Conservation (phyloP, 2,113 vertebrate species). For the Odocoileus virginianus region DNA sequence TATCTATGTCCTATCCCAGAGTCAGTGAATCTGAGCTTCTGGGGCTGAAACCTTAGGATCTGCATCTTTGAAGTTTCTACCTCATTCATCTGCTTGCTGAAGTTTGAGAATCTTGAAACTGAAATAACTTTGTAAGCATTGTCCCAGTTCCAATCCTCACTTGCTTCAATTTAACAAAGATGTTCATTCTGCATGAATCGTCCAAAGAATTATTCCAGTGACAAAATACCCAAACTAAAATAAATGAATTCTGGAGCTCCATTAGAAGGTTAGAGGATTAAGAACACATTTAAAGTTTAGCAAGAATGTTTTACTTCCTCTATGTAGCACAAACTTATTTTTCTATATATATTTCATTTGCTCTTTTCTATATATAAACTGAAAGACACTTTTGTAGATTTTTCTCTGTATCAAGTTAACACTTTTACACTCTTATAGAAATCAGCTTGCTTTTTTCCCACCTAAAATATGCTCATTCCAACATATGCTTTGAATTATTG, state of each 20-base stretch:
- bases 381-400: not conserved
- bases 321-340: not conserved
- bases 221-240: not conserved
- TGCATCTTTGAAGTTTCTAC: not conserved
- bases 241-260: not conserved
- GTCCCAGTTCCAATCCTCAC: not conserved
- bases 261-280: not conserved
- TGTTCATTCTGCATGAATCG: not conserved
- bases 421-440: not conserved
- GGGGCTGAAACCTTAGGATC: not conserved
- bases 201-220: not conserved
- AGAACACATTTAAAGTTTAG: not conserved
- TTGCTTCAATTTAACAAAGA: not conserved
- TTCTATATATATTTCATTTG: not conserved
- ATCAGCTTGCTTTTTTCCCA: not conserved
- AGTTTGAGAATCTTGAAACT: not conserved
- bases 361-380: not conserved
- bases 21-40: not conserved
- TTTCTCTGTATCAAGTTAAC: not conserved
- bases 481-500: not conserved
- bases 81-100: not conserved
- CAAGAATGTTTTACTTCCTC: not conserved
- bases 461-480: not conserved
- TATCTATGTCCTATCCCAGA: not conserved
- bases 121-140: not conserved